Conservation (phyloP, 2,113 vertebrate species). For the Petrocephalus microphthalmus region DNA sequence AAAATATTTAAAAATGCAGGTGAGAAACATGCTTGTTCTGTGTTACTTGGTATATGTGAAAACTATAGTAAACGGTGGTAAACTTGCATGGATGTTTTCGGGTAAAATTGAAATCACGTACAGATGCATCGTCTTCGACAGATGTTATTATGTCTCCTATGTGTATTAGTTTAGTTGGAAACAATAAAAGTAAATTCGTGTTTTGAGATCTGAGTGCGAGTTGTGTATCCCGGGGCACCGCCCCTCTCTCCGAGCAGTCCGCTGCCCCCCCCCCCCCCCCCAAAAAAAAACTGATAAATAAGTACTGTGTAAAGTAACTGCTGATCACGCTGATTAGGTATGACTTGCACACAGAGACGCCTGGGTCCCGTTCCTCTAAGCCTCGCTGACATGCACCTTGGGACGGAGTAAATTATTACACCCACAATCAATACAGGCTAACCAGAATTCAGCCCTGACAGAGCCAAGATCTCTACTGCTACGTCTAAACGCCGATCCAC, state of each 20-base stretch:
- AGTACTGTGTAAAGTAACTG: neutral
- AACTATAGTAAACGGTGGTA: neutral
- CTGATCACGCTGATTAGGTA: neutral
- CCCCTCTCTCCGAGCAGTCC: too few relatives aligned
- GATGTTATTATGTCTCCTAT: neutral
- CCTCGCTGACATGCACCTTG: conserved; percentile 1
- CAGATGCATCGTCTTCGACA: neutral
- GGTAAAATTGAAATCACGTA: neutral
- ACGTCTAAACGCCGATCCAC: neutral
- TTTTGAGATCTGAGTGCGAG: neutral
- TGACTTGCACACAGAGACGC: neutral
- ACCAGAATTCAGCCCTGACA: conserved; percentile 33
- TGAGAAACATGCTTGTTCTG: neutral
- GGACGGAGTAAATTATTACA: conserved; percentile 61
- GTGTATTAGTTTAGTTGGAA: neutral
- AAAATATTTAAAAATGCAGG: neutral
- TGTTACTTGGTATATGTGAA: neutral
- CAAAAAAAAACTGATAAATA: too few relatives aligned
- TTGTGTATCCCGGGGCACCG: neutral
- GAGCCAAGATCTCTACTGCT: neutral
- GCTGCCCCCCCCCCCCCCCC: too few relatives aligned
- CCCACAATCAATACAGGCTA: conserved; percentile 45
- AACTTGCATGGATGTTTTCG: neutral
- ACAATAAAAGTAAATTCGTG: neutral
- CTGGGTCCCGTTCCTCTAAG: neutral